Base-by-base conservation (phyloP, 2,113 vertebrate species). In the Perca flavescens region DNA sequence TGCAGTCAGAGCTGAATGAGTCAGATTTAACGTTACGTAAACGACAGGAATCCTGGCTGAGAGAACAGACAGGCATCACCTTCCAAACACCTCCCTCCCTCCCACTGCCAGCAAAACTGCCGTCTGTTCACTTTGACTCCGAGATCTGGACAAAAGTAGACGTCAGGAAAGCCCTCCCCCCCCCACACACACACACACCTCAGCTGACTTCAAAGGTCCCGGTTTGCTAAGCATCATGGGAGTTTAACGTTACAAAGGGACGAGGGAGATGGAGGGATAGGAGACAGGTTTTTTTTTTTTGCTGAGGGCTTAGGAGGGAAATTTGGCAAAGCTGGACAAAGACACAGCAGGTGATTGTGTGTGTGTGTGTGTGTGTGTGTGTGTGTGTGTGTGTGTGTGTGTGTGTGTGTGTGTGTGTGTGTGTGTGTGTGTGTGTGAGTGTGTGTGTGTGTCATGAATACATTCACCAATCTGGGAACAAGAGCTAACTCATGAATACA, bases 401-500 rank as follows among this genome's bases (percentile, higher is more conserved):
- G 69, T 57, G 76, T 80, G 71, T 70, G 72, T 77, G 79, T 82
- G 75, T 60, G 68, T 77, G 79, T 71, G 66, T 62, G 72, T 74
- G 57, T 56, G 58, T 40, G 65, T 70, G 72, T 54, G 72, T 65
- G 50, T 34, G 57, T 77, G 84, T 61, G 74, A 64, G 70, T 50
- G 69, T 57, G 76, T 80, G 71, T 70, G 72, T 77, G 79, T 82
- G 75, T 60, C n/a, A n/a, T n/a, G n/a, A n/a, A n/a, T n/a, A n/a
- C n/a, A n/a, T n/a, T n/a, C n/a, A n/a, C n/a, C n/a, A n/a, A n/a
- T n/a, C n/a, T n/a, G n/a, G n/a, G n/a, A n/a, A n/a, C n/a, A n/a
- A n/a, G 68, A 90, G 79, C 82, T 61, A 83, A 82, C 83, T 88
- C 89, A 92, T 88, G 86, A 92, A 90, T 92, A 85, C 89, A 92